These are phyloP conservation scores for Diarsia brunnea DNA, from an alignment of 2,888 invertebrate species.

Conservation along the genomic window DNA sequence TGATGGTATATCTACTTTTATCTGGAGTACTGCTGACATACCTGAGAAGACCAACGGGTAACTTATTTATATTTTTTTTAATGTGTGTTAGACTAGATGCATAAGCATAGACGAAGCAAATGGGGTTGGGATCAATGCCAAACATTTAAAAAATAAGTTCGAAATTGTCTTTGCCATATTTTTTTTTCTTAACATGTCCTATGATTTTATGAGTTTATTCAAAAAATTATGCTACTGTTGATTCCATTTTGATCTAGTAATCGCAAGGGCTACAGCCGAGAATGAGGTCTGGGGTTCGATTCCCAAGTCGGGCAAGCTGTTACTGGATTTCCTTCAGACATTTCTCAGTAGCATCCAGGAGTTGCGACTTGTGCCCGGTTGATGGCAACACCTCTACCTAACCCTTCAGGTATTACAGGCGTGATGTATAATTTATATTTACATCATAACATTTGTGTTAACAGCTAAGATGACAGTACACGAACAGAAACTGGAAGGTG, in stretches of 20 bases:
- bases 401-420: not conserved
- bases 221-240: not conserved
- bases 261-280: not conserved
- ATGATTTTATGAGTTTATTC: not conserved
- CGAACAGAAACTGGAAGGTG: constrained; percentile 99
- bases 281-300: not conserved
- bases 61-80: not conserved
- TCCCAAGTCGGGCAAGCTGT: not conserved
- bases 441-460: constrained; percentile 44
- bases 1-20: constrained; percentile 96
- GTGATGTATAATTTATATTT: not conserved
- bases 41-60: constrained; percentile 96
- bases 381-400: not conserved
- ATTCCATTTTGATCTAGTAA: not conserved
- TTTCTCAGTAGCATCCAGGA: not conserved
- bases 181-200: not conserved
- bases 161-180: not conserved
- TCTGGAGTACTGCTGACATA: constrained; percentile 97
- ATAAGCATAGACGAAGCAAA: not conserved
- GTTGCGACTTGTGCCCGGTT: not conserved
- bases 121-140: not conserved
- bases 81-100: not conserved
- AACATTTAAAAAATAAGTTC: not conserved
- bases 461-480: constrained; percentile 95
- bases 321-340: not conserved